Evolutionary conservation across 2,888 invertebrate genomes (phyloP), one percentile per base, ranked within the genome.

Genomic region (Lasius fuliginosus): DNA sequence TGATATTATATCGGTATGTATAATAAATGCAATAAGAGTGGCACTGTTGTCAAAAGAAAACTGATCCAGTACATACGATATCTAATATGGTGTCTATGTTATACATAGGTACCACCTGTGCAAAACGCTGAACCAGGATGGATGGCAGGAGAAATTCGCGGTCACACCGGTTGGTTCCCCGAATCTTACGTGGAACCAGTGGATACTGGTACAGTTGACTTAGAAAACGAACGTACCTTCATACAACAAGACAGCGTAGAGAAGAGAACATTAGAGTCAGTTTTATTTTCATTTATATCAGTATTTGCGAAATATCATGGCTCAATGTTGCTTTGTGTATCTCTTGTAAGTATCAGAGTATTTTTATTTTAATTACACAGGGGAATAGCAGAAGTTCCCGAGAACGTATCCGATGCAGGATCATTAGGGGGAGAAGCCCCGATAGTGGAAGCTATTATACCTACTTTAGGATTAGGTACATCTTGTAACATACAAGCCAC

Each of bases 121-220:
- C 98, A 98, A 92, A 97, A 97, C 90, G 98, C 98, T 0, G 99
- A 99, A 94, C 99, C 99, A 0, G 99, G 99, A n/a, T 99, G 99
- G 99, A 95, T 98, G 91, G 98, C 98, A 89, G 99, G 99, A 0
- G 98, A 98, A 92, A 97, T 98, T 46, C 96, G 98, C 93, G 99
- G 99, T 3, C 97, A 97, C 87, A 97, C 98, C 0, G 99, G 99
- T 1, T 99, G 99, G 99, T 99, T 99, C 95, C 99, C 99, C 0
- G 98, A 99, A 94, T 98, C 98, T 0, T 99, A 99, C 94, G 99
- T 98, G 23, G 98, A 98, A 93, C 97, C 97, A 58, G 95, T 98
- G 12, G 97, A 96, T 64, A 94, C 94, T 62, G 95, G 95, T 42
- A 93, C 95, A 0, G 93, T 94, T 0, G 94, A 94, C 71, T 91